These are phyloP conservation scores for Dendrocopos noguchii DNA, from an alignment of 2,113 vertebrate genomes.

Conservation along the genomic window DNA sequence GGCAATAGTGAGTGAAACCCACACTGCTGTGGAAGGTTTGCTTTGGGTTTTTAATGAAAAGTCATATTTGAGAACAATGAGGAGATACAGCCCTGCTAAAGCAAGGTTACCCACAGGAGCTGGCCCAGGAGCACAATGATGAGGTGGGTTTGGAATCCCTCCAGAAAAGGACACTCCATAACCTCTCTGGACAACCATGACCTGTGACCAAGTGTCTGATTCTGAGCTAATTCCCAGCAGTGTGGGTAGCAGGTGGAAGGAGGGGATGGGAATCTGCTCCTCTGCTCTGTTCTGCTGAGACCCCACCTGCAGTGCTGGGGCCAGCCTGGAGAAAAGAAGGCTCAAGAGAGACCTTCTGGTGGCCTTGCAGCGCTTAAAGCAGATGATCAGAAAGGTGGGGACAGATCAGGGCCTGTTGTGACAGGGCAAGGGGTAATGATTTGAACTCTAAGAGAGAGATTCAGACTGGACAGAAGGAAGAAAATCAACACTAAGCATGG, in stretches of 20 bases:
- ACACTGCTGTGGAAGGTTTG: not conserved
- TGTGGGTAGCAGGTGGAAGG: too few relatives aligned
- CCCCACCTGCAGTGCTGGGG: not conserved
- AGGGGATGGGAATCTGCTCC: too few relatives aligned
- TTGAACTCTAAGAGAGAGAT: not conserved
- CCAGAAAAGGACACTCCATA: too few relatives aligned
- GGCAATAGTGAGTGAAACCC: accelerated
- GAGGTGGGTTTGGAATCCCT: too few relatives aligned
- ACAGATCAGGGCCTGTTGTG: not conserved
- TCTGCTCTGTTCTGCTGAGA: too few relatives aligned
- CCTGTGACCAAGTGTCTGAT: too few relatives aligned
- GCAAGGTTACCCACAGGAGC: too few relatives aligned
- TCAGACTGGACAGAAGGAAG: not conserved
- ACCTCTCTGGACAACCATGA: too few relatives aligned
- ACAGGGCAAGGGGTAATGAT: not conserved
- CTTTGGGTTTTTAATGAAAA: not conserved
- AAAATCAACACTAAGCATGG: not conserved
- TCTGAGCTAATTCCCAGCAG: too few relatives aligned
- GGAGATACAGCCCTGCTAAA: not conserved
- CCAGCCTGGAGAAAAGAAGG: not conserved
- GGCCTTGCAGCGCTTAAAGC: not conserved
- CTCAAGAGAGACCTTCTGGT: not conserved
- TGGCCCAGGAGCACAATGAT: too few relatives aligned
- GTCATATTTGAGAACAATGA: accelerated
- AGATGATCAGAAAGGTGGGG: not conserved